phyloP scores from a whole-genome alignment of 2,888 invertebrate species.

The Euproctis similis region DNA sequence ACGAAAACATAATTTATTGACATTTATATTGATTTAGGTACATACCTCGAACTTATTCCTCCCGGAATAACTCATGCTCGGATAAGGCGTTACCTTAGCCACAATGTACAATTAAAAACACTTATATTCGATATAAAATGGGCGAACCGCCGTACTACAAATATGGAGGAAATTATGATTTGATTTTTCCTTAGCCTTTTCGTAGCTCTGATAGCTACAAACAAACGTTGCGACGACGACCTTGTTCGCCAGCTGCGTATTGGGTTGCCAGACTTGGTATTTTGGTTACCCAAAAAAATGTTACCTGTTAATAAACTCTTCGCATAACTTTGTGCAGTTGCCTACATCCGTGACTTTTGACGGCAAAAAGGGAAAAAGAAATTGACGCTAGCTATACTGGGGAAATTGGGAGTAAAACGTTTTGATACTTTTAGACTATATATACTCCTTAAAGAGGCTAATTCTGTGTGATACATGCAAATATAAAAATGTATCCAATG shows the following conservation, averaged over 20 bases:
- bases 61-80: slow-evolving; percentile 78
- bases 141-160: slow-evolving; percentile 36
- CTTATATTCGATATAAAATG: slow-evolving; percentile 18
- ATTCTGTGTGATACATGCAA: too few relatives aligned
- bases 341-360: too few relatives aligned
- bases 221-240: slow-evolving; percentile 11
- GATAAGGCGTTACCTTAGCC: slow-evolving; percentile 70
- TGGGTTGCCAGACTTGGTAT: slow-evolving; percentile 22
- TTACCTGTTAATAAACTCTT: too few relatives aligned
- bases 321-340: too few relatives aligned
- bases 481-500: too few relatives aligned
- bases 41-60: slow-evolving; percentile 80
- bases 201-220: slow-evolving; percentile 21
- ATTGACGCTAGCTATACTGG: too few relatives aligned
- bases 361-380: too few relatives aligned
- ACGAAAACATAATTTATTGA: slow-evolving; percentile 65
- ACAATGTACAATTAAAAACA: slow-evolving; percentile 51
- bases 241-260: slow-evolving; percentile 26
- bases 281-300: slow-evolving; percentile 1
- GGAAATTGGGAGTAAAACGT: too few relatives aligned
- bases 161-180: slow-evolving; percentile 46
- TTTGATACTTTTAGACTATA: too few relatives aligned
- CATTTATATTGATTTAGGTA: slow-evolving; percentile 30
- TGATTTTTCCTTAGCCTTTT: too few relatives aligned
- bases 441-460: too few relatives aligned